A percentile compares a stretch with the other conserved stretches of the same genome.
Evolutionary conservation across 1,140 invertebrate genomes (phyloP).

Genomic region (Ostrea edulis): DNA sequence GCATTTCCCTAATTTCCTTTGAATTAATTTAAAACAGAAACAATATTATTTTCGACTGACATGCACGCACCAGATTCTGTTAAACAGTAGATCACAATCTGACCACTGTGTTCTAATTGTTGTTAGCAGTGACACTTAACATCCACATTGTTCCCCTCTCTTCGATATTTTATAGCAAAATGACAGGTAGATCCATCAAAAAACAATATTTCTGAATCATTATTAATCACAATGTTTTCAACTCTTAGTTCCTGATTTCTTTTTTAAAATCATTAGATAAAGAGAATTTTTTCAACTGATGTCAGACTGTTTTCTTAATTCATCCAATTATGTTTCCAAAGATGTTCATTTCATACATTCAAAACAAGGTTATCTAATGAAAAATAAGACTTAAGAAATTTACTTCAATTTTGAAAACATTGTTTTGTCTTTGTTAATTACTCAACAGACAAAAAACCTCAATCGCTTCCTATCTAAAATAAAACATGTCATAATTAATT

Average conservation of each 20-base stretch:
- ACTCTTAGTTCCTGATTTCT: constrained; percentile 22
- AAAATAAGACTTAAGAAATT: not conserved
- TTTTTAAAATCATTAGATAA: not conserved
- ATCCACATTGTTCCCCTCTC: not conserved
- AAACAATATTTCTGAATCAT: constrained; percentile 26
- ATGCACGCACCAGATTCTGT: not conserved
- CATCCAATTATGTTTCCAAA: not conserved
- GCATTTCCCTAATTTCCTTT: not conserved
- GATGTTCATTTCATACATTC: not conserved
- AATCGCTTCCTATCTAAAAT: not conserved
- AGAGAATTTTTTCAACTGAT: not conserved
- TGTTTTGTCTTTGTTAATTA: not conserved
- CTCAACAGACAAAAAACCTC: not conserved
- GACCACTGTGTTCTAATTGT: not conserved
- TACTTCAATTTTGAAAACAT: not conserved
- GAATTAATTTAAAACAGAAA: not conserved
- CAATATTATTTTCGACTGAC: not conserved
- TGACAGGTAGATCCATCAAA: constrained; percentile 24
- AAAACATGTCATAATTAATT: not conserved
- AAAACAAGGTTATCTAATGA: not conserved
- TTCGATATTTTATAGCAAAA: not conserved
- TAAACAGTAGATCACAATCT: not conserved
- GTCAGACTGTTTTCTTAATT: not conserved
- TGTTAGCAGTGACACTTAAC: not conserved
- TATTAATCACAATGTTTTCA: constrained; percentile 20